Base-by-base conservation (phyloP, 2,113 vertebrate species). In the Tachycineta bicolor region DNA sequence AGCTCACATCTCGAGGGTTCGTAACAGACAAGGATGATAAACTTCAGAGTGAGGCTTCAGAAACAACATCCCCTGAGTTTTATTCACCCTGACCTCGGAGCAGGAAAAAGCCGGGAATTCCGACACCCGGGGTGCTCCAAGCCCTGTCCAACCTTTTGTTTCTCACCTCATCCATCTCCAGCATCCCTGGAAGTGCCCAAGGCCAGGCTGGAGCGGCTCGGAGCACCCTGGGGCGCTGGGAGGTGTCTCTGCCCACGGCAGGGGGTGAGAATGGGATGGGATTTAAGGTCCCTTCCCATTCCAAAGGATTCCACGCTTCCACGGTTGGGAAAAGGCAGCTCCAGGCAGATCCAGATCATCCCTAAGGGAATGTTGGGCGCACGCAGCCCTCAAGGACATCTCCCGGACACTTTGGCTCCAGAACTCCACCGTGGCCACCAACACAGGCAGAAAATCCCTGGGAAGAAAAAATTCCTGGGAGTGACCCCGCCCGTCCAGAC, bases 301-400 rank as follows among this genome's bases (percentile, higher is more conserved):
- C 70, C 43, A 46, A 46, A 46, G 14, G 1, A 29, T 29, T 31
- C 46, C n/a, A 33, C 0, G 4, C 9, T 19, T 14, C 41, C 12
- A 2, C 5, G 21, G 26, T 0, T 37, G 43, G 44, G 41, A 86
- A 70, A 46, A 73, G 60, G 52, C 47, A 37, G 20, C n/a, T 58
- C 31, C 43, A 2, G 37, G 5, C 4, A 5, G 37, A 25, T 17
- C 26, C 89, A 49, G 14, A 41, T 52, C 33, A 56, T 65, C 31
- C 79, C 34, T 2, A 2, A 17, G 13, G 58, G 25, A 64, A 55
- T 16, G 13, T 41, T 29, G 46, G 19, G 9, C 31, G 5, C 26
- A 1, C 3, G 0, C 0, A 2, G 9, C 20, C 39, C 23, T 39
- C 77, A 4, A 1, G 39, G 14, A 37, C 55, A 11, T 0, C 41